Conservation (phyloP, 2,888 invertebrate species). For the Nebria salina region DNA sequence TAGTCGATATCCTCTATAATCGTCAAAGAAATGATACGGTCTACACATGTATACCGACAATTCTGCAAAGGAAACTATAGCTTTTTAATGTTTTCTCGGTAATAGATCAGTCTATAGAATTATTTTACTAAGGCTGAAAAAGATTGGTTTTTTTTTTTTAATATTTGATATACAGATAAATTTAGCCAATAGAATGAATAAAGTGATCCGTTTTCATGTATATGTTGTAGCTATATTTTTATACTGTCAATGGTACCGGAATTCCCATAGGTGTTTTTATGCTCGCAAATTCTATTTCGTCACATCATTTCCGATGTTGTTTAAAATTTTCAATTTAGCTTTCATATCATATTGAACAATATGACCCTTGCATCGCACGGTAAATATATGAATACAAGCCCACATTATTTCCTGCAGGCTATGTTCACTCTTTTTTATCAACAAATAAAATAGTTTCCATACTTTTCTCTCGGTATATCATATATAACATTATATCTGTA, state of each 20-base stretch:
- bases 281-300: conserved; percentile 32
- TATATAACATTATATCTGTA: background rate
- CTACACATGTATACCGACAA: no score
- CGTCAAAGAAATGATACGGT: no score
- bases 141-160: no score
- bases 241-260: conserved; percentile 25
- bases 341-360: conserved; percentile 41
- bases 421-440: background rate
- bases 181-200: no score
- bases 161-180: no score
- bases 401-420: background rate
- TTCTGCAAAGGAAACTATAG: no score
- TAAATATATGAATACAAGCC: background rate
- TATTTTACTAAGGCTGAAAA: no score
- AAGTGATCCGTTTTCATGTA: no score
- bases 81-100: no score
- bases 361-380: conserved; percentile 11
- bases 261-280: conserved; percentile 38
- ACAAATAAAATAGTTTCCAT: background rate
- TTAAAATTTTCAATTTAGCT: conserved; percentile 44
- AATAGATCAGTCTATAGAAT: no score
- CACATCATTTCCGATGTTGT: conserved; percentile 40
- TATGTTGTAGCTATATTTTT: background rate
- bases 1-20: no score
- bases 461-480: background rate